These are phyloP conservation scores for Corythaeola cristata DNA, from an alignment of 2,113 vertebrate species.

Conservation along the genomic window DNA sequence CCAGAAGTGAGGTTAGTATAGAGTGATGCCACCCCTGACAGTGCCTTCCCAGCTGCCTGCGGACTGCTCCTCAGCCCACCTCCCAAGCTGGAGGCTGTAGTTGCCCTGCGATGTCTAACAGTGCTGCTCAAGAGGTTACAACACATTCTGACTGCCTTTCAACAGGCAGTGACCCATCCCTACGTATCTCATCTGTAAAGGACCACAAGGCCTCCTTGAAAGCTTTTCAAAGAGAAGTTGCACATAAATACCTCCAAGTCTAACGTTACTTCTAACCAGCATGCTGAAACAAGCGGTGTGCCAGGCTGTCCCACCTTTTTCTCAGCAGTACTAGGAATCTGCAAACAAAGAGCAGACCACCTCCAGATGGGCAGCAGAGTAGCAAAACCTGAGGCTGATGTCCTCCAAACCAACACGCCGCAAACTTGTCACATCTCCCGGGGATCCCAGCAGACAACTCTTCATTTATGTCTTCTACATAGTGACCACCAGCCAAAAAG, in stretches of 20 bases:
- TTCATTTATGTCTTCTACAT: background rate
- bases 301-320: background rate
- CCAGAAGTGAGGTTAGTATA: background rate
- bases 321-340: background rate
- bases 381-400: background rate
- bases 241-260: background rate
- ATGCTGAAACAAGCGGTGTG: background rate
- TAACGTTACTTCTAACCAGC: background rate
- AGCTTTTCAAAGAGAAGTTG: background rate
- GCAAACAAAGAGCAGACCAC: background rate
- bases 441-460: background rate
- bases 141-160: background rate
- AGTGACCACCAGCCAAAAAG: background rate
- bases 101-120: background rate
- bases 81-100: background rate
- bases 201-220: background rate
- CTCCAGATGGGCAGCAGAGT: background rate
- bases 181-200: background rate
- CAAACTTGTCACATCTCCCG: background rate
- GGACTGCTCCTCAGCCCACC: background rate
- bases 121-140: background rate
- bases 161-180: background rate
- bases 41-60: background rate
- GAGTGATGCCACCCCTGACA: background rate
- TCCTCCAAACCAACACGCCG: background rate